Evolutionary conservation across 2,797 vertebrate genomes (phyloP).

Genomic region (Gymnopithys bicolor): DNA sequence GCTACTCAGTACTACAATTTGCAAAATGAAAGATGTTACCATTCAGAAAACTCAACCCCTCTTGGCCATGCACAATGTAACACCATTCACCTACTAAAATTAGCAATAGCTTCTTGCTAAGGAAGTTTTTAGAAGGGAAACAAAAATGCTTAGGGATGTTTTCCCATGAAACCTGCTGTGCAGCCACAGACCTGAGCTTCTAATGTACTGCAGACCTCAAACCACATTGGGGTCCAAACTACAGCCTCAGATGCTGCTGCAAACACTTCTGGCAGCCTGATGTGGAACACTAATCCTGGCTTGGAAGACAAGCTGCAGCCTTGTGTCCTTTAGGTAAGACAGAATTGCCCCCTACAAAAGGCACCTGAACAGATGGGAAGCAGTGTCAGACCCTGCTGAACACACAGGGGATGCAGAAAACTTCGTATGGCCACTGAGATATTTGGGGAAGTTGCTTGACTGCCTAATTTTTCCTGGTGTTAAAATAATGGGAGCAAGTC

Average conservation of each 20-base stretch:
- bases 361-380: not conserved
- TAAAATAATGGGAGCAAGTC: not conserved
- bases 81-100: not conserved
- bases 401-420: not conserved
- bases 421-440: not conserved
- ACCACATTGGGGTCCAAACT: not conserved
- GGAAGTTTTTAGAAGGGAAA: not conserved
- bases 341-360: not conserved
- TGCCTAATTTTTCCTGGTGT: not conserved
- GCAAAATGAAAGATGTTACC: not conserved
- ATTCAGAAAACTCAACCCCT: not conserved
- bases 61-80: not conserved
- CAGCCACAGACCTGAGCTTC: not conserved
- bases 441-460: not conserved
- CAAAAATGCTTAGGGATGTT: not conserved
- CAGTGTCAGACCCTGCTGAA: not conserved
- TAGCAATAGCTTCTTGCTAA: not conserved
- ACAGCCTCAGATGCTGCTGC: not conserved
- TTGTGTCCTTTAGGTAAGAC: not conserved
- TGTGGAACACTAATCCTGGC: not conserved
- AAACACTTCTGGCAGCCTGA: not conserved
- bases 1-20: not conserved
- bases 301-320: not conserved
- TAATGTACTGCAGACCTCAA: not conserved
- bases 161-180: not conserved